Evolutionary conservation across 1,140 invertebrate species (phyloP), one percentile per base, ranked within the genome.

Genomic region (Mizuhopecten yessoensis): DNA sequence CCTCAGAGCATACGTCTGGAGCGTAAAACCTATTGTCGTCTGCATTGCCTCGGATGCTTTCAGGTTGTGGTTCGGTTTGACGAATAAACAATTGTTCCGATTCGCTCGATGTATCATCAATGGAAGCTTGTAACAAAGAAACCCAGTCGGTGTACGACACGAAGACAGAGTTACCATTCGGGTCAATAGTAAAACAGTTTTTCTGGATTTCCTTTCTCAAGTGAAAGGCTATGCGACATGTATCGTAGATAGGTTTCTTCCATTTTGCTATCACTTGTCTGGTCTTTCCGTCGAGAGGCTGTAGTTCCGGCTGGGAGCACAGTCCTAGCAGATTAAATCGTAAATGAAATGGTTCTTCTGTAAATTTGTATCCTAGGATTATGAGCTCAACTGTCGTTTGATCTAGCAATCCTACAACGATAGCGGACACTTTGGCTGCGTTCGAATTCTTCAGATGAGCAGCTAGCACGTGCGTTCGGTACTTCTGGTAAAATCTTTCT

Each of bases 401-500:
- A n/a, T 17, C 57, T 5, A n/a, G 57, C n/a, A 75, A 75, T 29
- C 57, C 57, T 29, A 75, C 57, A n/a, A 75, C n/a, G 57, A 75
- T 29, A n/a, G 57, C 57, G 1, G n/a, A 75, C 11, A 29, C 11
- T 11, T 75, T 75, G 57, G 29, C 11, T 9, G 57, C 9, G 11
- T 75, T 75, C 23, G 57, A 29, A 3, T 9, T 11, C 57, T 29
- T 29, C 17, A 75, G n/a, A 75, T 75, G 57, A 13, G 23, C n/a
- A 75, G 23, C 57, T 9, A 17, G 5, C 23, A 75, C n/a, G 7
- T 75, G 23, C n/a, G n/a, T n/a, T n/a, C n/a, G 57, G 34, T 91
- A 94, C 5, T 90, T 34, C 34, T 91, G 92, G 49, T 90, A 36
- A 34, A 93, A 95, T 34, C 87, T 57, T 29, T 94, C 94, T 86